Evolutionary conservation across 2,113 vertebrate species (phyloP), one percentile per base, ranked within the genome.

Genomic region (Rhinogobius similis): DNA sequence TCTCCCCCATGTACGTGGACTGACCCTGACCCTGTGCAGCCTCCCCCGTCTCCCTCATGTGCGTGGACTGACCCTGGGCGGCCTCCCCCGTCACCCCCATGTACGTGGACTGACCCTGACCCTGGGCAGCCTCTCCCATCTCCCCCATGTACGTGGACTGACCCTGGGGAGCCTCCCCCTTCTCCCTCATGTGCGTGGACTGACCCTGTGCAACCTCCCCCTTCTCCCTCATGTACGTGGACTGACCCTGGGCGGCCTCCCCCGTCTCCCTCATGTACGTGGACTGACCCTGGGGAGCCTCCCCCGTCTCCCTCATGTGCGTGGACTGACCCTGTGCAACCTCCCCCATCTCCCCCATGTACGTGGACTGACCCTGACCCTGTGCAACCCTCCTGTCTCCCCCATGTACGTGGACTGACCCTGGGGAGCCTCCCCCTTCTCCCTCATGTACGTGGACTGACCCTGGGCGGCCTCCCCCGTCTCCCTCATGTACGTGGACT

Each of bases 121-220:
- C n/a, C n/a, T n/a, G n/a, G n/a, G n/a, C n/a, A 39, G 82, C 95
- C 67, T 96, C 96, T 69, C 97, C 98, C 82, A 93, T 95, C 92
- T 99, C 97, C 62, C 97, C 97, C 3, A 98, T 98, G 96, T 99
- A 97, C 11, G 94, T 97, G 0, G 43, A 99, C 92, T 98, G 95
- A 98, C 86, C 29, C 29, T 3, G 2, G 2, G 36, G 7, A 59
- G 9, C 52, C 52, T 23, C 21, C 52, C 23, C 52, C 23, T 2
- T 55, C 52, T 23, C 52, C 52, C 97, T 96, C 3, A 98, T 98
- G 97, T 99, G 97, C 12, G 94, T 98, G 0, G 43, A 99, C 92
- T 99, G 95, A 98, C 86, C 39, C 46, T 58, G 9, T 23, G 29
- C 29, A 29, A 5, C 2, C 29, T 29, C 52, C 10, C 50, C 21